phyloP scores from a whole-genome alignment of 2,888 invertebrate species.

The Argynnis bischoffii region DNA sequence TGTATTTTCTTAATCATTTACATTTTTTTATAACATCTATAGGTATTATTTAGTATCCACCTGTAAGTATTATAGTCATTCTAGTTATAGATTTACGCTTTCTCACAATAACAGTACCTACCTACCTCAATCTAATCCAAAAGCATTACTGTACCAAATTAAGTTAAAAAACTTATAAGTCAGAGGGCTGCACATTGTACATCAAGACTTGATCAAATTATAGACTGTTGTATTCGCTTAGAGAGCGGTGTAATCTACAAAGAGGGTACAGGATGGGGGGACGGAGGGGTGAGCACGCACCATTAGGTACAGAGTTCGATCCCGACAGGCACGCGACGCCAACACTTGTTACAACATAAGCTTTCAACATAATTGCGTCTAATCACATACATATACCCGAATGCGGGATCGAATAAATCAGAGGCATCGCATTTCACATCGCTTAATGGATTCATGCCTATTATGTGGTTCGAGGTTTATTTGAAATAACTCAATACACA shows the following conservation, averaged over 20 bases:
- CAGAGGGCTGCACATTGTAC: conserved; percentile 32
- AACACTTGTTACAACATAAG: conserved; percentile 68
- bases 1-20: too few species aligned
- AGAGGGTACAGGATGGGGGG: conserved; percentile 65
- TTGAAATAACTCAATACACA: conserved; percentile 15
- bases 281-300: conserved; percentile 62
- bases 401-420: conserved; percentile 31
- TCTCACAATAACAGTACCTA: too few species aligned
- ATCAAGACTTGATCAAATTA: conserved; percentile 40
- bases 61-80: too few species aligned
- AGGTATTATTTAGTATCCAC: too few species aligned
- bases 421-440: conserved; percentile 27
- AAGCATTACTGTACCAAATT: conserved; percentile 29
- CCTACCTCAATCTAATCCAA: conserved; percentile 43
- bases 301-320: conserved; percentile 71
- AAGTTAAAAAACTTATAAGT: conserved; percentile 34
- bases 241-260: conserved; percentile 54
- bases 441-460: conserved; percentile 24
- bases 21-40: too few species aligned
- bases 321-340: conserved; percentile 66
- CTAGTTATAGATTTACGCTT: too few species aligned
- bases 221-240: conserved; percentile 38
- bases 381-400: conserved; percentile 53
- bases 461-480: conserved; percentile 22
- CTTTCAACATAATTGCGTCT: conserved; percentile 78